Percentiles rank a stretch among this genome's conserved stretches.
These are phyloP conservation scores for Dasypus novemcinctus DNA, from an alignment of 2,113 vertebrate species.

Conservation along the genomic window DNA sequence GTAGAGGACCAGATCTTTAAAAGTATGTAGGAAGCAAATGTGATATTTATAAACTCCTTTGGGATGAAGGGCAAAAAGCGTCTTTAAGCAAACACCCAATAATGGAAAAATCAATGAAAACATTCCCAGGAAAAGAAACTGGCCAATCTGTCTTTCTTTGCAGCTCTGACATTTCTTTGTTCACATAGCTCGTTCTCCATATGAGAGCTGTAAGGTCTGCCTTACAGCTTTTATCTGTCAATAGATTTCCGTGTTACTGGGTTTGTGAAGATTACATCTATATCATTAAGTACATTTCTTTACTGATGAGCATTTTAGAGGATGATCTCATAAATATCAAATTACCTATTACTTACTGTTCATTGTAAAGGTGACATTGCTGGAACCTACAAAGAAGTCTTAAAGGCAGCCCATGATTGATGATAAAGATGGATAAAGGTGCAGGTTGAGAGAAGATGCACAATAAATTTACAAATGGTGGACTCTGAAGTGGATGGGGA, in stretches of 20 bases:
- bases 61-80: slow-evolving; percentile 35
- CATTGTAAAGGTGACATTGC: neutral
- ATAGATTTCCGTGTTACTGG: neutral
- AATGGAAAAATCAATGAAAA: slow-evolving; percentile 65
- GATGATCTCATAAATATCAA: neutral
- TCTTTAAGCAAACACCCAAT: slow-evolving; percentile 59
- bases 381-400: neutral
- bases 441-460: neutral
- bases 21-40: slow-evolving; percentile 49
- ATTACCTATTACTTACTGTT: neutral
- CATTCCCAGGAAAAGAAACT: slow-evolving; percentile 26
- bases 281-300: neutral
- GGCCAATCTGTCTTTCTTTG: slow-evolving; percentile 19
- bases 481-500: neutral
- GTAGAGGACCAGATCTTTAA: slow-evolving; percentile 26
- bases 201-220: neutral
- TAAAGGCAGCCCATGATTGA: neutral
- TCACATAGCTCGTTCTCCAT: slow-evolving; percentile 27
- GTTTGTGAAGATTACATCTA: neutral
- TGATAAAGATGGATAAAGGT: neutral
- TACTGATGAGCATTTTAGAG: neutral
- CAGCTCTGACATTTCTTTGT: slow-evolving; percentile 38
- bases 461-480: neutral
- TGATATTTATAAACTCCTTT: slow-evolving; percentile 52
- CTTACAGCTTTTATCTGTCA: neutral